Evolutionary conservation across 2,888 invertebrate species (phyloP), one percentile per base, ranked within the genome.

Genomic region (Nineta flava): DNA sequence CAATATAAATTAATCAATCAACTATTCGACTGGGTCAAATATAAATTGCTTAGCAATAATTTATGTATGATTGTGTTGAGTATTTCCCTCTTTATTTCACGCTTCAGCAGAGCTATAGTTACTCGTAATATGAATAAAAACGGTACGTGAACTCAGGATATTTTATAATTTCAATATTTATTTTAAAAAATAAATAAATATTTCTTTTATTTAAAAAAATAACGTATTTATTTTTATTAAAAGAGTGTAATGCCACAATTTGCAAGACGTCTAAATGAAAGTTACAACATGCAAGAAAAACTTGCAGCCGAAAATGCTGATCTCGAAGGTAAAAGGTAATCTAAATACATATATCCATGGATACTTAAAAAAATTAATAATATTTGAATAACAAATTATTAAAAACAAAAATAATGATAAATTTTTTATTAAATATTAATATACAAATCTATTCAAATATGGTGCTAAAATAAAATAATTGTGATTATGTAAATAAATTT

Each of bases 271-370:
- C 65, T 81, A 52, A 74, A 68, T 52, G 78, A 80, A 60, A 77
- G 79, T 56, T 75, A 79, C 62, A 73, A 73, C 55, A 76, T 80
- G 76, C 80, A 81, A 58, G 81, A 81, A 61, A 76, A 74, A 61
- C 65, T 82, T 48, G 79, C 75, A 1, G 71, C 74, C 6, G 81
- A 81, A 63, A 81, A 81, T 62, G 78, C 77, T 12, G 72, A 77
- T 57, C 65, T 82, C 56, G 81, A 82, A 67, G 76, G 76, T 48
- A 79, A 76, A 61, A 77, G 79, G 77, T 81, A 61, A 53, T 57
- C 55, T 54, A 26, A 48, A 48, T 31, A 45, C 57, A 12, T 51
- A 55, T 21, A 17, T 49, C 19, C 13, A 42, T 9, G 34, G 19
- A 35, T 16, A 40, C 40, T 3, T 40, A 15, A 16, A n/a, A 40